phyloP scores from a whole-genome alignment of 1,140 invertebrate species.

The Listronotus oregonensis region DNA sequence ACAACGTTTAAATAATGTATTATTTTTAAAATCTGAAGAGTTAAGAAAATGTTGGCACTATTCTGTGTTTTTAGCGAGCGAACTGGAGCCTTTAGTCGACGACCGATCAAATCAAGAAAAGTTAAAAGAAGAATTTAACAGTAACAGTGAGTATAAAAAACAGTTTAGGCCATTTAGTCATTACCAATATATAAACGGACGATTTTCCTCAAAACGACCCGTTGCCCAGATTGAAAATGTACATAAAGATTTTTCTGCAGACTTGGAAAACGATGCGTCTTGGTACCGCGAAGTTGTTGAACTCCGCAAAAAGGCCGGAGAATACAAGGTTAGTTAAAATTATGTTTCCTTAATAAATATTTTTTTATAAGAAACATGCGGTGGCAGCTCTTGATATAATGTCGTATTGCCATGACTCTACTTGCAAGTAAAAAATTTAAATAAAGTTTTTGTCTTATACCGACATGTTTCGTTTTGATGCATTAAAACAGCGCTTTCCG shows the following conservation, averaged over 20 bases:
- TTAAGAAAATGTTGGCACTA: no score
- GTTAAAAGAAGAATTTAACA: slow-evolving; percentile 66
- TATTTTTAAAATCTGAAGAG: no score
- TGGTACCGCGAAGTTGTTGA: slow-evolving; percentile 87
- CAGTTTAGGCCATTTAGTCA: slow-evolving; percentile 82
- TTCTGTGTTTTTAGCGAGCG: slow-evolving; percentile 57
- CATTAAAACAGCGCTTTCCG: no score
- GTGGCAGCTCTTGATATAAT: no score
- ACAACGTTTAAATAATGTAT: no score
- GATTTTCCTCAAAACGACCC: slow-evolving; percentile 64
- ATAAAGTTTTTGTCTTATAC: no score
- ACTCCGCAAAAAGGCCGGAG: slow-evolving; percentile 86
- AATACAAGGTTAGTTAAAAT: slow-evolving; percentile 78
- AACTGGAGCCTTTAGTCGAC: slow-evolving; percentile 79
- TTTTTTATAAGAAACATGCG: no score
- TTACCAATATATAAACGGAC: slow-evolving; percentile 77
- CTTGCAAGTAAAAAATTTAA: no score
- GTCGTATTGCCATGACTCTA: no score
- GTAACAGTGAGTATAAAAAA: slow-evolving; percentile 79
- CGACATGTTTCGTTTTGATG: no score
- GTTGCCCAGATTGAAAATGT: slow-evolving; percentile 53
- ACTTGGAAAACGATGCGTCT: slow-evolving; percentile 60
- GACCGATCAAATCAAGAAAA: slow-evolving; percentile 67
- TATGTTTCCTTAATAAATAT: no score
- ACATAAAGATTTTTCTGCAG: slow-evolving; percentile 49